A percentile compares a stretch with the other conserved stretches of the same genome.
These are phyloP conservation scores for Neotoxoptera formosana DNA, from an alignment of 1,140 invertebrate genomes.

Conservation along the genomic window DNA sequence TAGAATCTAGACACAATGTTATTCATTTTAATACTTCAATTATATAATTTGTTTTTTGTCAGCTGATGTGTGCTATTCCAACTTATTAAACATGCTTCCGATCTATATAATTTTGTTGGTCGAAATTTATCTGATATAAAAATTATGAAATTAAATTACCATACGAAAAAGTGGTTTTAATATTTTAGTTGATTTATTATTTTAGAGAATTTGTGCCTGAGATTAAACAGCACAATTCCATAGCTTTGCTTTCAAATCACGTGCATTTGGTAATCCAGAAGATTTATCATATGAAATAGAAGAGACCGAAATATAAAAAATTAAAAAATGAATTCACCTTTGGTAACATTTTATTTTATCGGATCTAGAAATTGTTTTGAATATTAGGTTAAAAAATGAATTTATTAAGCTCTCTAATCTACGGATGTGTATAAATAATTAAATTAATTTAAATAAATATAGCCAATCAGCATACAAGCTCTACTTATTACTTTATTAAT, in stretches of 20 bases:
- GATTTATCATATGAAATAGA: not conserved
- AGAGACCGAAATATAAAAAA: not conserved
- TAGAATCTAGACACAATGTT: not conserved
- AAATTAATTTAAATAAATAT: not conserved
- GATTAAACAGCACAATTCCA: not conserved
- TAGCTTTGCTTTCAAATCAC: not conserved
- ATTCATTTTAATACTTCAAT: not conserved
- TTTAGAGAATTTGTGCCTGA: not conserved
- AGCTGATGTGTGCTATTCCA: not conserved
- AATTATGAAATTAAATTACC: not conserved
- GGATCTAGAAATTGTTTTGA: not conserved
- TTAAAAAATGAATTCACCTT: not conserved
- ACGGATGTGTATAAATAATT: not conserved
- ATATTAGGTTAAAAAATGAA: not conserved
- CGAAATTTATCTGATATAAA: not conserved
- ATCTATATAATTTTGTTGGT: not conserved
- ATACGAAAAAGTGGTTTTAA: not conserved
- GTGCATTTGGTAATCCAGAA: not conserved
- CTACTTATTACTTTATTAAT: not conserved
- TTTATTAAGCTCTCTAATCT: not conserved
- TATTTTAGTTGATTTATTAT: not conserved
- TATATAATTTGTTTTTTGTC: not conserved
- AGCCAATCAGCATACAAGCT: not conserved
- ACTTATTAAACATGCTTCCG: not conserved
- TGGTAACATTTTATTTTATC: not conserved